These are phyloP conservation scores for Pogoniulus pusillus DNA, from an alignment of 2,797 vertebrate species.

Conservation along the genomic window DNA sequence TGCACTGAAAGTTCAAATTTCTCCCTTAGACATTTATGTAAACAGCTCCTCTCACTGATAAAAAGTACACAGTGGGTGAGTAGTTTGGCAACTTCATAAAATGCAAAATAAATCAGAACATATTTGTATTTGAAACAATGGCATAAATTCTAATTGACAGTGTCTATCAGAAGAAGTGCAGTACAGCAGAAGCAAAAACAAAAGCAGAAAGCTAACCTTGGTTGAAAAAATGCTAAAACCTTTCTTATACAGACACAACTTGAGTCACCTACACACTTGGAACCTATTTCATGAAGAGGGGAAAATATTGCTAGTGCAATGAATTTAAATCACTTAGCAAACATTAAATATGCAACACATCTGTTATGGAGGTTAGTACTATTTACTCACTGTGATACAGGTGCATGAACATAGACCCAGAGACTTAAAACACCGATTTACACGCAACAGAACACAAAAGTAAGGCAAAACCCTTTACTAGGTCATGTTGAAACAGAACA, in stretches of 20 bases:
- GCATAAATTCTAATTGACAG: not conserved
- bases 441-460: not conserved
- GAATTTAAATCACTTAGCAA: conserved; percentile 39
- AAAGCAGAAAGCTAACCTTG: not conserved
- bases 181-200: not conserved
- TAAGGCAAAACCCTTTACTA: not conserved
- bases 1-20: not conserved
- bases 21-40: not conserved
- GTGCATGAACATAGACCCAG: not conserved
- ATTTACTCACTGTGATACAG: conserved; percentile 16
- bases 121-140: not conserved
- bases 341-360: conserved; percentile 9
- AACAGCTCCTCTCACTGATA: not conserved
- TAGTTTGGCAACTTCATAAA: not conserved
- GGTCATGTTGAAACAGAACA: not conserved
- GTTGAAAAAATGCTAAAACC: not conserved
- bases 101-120: not conserved
- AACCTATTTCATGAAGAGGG: not conserved
- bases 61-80: not conserved
- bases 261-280: not conserved
- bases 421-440: not conserved
- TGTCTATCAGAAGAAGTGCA: not conserved
- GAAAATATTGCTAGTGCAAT: not conserved
- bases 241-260: not conserved
- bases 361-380: conserved; percentile 38